Evolutionary conservation across 2,888 invertebrate genomes (phyloP).

Genomic region (Gortyna flavago): DNA sequence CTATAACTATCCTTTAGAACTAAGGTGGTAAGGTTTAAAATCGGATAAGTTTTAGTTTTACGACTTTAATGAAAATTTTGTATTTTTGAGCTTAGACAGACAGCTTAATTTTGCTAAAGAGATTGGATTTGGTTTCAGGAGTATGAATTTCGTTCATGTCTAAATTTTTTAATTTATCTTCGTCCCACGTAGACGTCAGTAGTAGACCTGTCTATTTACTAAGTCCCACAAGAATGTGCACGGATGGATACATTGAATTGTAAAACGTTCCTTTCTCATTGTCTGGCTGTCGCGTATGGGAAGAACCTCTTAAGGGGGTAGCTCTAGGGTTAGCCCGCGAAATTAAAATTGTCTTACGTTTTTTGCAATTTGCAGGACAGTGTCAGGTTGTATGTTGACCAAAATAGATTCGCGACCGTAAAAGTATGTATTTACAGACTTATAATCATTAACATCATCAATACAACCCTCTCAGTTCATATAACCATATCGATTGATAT

Average conservation of each 20-base stretch:
- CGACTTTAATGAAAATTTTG: not conserved
- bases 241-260: not conserved
- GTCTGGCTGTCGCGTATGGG: not conserved
- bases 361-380: too few species aligned
- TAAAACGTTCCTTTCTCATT: not conserved
- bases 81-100: slow-evolving; percentile 32
- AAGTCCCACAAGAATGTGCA: not conserved
- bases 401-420: too few species aligned
- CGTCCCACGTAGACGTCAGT: slow-evolving; percentile 16
- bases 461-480: too few species aligned
- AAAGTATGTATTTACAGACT: too few species aligned
- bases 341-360: too few species aligned
- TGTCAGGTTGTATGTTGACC: too few species aligned
- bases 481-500: too few species aligned
- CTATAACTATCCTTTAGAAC: not conserved
- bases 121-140: slow-evolving; percentile 43
- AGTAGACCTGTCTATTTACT: slow-evolving; percentile 29
- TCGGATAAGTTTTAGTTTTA: slow-evolving; percentile 22
- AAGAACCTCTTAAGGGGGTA: not conserved
- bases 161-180: slow-evolving; percentile 43
- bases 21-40: not conserved
- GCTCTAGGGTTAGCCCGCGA: too few species aligned
- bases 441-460: too few species aligned
- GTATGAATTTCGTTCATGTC: slow-evolving; percentile 34
- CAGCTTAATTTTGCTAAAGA: slow-evolving; percentile 49